A percentile compares a stretch with the other conserved stretches of the same genome.
Conservation (phyloP, 2,113 vertebrate species). For the Stegastes partitus region DNA sequence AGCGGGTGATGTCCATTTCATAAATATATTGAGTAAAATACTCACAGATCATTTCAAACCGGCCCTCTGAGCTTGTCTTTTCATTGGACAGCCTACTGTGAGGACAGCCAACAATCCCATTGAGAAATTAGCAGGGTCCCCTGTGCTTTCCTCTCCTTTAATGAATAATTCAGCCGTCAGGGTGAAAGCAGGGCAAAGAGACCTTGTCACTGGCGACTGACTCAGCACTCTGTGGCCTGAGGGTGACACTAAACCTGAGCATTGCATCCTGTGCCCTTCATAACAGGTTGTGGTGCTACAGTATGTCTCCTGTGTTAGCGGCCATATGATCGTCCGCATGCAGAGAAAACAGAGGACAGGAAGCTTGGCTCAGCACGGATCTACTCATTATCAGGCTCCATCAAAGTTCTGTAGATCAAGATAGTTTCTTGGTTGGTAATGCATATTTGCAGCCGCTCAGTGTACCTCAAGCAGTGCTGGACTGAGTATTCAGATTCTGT, state of each 20-base stretch:
- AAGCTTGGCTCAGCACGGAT: conserved; percentile 4
- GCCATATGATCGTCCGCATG: conserved; percentile 16
- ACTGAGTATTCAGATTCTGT: not conserved
- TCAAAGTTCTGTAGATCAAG: conserved; percentile 4
- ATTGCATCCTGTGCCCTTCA: conserved; percentile 53
- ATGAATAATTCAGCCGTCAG: conserved; percentile 84
- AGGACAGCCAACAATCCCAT: conserved; percentile 84
- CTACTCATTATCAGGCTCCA: not conserved
- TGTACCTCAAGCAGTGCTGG: not conserved
- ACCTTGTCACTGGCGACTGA: conserved; percentile 77
- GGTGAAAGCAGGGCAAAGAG: conserved; percentile 72
- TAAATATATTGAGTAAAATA: conserved; percentile 60
- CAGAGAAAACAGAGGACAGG: conserved; percentile 9
- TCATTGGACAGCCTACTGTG: conserved; percentile 47
- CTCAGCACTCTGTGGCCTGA: conserved; percentile 76
- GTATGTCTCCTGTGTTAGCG: conserved; percentile 19
- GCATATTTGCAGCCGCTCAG: not conserved
- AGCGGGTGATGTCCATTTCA: conserved; percentile 54
- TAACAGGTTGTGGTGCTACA: conserved; percentile 32
- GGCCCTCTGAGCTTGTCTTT: conserved; percentile 40
- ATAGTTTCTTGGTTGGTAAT: not conserved
- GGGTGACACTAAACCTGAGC: conserved; percentile 76
- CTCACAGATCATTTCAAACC: conserved; percentile 58
- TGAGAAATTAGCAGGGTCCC: conserved; percentile 81
- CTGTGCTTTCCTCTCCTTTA: conserved; percentile 74